Base-by-base conservation (phyloP, 2,888 invertebrate species). In the Eretmocerus hayati region DNA sequence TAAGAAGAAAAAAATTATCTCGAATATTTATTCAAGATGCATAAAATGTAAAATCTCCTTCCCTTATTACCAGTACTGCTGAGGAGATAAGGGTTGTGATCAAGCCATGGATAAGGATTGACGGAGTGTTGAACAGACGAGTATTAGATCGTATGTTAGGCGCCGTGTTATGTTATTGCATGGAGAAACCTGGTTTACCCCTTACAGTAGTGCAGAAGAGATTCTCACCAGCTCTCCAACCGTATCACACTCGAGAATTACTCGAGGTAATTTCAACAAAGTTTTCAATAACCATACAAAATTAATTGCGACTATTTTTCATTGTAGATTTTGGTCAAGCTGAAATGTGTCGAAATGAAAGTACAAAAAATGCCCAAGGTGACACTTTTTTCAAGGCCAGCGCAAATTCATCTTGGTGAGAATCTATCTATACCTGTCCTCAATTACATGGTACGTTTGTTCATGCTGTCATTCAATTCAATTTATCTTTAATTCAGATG, bases 101-200 rank as follows among this genome's bases (percentile, higher is more conserved):
- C 42, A 75, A 79, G 50, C 86, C 87, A 0, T 90, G 90, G 90
- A 79, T 84, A 46, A 77, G 82, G 52, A 77, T 87, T 2, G 84
- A 88, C 68, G 88, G 87, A 3, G 74, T 77, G 0, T 62, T 89
- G 9, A 87, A 88, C 69, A 73, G 79, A 11, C 74, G 80, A 18
- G 78, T 83, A 4, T 72, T 89, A 23, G 81, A 83, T 59, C 78
- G 81, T 48, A 82, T 86, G 80, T 60, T 88, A 47, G 80, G 81
- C 38, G 77, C 81, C 9, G 66, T 88, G 46, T 67, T 88, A 48
- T 76, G 81, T 4, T 78, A 83, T 59, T 78, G 85, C 50, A 73
- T 85, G 61, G 72, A 78, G 19, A 74, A 78, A 56, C 83, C 84
- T 0, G 83, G 82, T 2, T 72, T 77, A 44, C 72, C 73, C 2